Base-by-base conservation (phyloP, 2,113 vertebrate genomes). In the Axis porcinus region DNA sequence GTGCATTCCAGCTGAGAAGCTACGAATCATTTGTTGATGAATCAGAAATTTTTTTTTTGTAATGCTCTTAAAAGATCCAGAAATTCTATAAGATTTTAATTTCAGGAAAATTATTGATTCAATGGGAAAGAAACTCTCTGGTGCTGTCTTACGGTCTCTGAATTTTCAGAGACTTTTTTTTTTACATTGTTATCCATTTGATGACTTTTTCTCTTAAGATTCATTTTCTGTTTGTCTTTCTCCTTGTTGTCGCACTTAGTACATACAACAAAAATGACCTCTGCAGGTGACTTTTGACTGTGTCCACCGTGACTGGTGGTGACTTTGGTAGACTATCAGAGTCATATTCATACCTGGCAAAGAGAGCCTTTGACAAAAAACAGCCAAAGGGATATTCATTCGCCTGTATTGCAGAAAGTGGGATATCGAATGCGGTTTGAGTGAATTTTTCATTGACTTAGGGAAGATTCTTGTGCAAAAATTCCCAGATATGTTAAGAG, bases 1-100 rank as follows among this genome's bases (percentile, higher is more conserved):
- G n/a, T 67, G 30, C 40, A 0, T 5, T 33, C 43, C 6, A 17
- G 15, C 55, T 1, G 3, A 87, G 92, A 91, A 74, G 1, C 89
- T 10, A 16, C 0, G 0, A 2, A 13, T 57, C 52, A 1, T 5
- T 89, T 3, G 0, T 25, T 12, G 23, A 78, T 25, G 64, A 88
- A 43, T 93, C 78, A n/a, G 13, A 4, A 27, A 33, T 52, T n/a
- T 43, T 76, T 93, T n/a, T 54, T 50, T 50, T 50, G 33, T 36
- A 10, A 96, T 57, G 78, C 60, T 94, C 78, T 97, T 82, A 52
- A 90, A 79, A 95, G 94, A 67, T 58, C 23, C 28, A 36, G 70
- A 76, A 95, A 92, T 95, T 91, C 95, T 47, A 52, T 43, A 54
- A 57, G 85, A 60, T 85, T 96, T 95, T 97, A 94, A 92, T 97